phyloP scores from a whole-genome alignment of 2,888 invertebrate genomes.

The Leptodirus hochenwartii region DNA sequence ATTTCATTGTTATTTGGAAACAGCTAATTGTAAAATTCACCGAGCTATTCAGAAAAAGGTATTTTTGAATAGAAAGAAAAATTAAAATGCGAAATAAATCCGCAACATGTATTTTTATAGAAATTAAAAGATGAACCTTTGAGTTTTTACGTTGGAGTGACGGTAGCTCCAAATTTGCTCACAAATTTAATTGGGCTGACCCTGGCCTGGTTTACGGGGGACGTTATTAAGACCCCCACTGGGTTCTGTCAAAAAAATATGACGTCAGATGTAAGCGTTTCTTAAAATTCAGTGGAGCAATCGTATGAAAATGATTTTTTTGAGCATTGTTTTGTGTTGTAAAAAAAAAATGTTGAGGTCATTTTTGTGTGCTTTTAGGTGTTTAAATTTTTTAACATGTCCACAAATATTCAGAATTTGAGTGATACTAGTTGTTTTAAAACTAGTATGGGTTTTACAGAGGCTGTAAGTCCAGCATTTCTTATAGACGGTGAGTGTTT shows the following conservation, averaged over 20 bases:
- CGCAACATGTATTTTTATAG: slow-evolving; percentile 1
- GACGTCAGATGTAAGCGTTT: slow-evolving; percentile 8
- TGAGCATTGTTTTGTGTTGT: no score
- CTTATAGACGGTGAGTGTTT: slow-evolving; percentile 37
- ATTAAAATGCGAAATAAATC: background rate
- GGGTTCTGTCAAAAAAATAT: slow-evolving; percentile 26
- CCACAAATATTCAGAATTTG: slow-evolving; percentile 30
- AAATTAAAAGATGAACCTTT: slow-evolving; percentile 25
- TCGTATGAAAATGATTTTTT: no score
- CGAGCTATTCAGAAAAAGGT: slow-evolving; percentile 28
- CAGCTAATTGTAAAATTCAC: slow-evolving; percentile 51
- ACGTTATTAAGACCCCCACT: slow-evolving; percentile 18
- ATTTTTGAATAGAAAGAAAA: slow-evolving; percentile 7
- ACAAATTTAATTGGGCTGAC: slow-evolving; percentile 40
- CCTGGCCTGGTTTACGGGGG: slow-evolving; percentile 43
- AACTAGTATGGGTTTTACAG: slow-evolving; percentile 53
- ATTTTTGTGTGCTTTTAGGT: slow-evolving; percentile 17
- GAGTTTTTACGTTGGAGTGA: slow-evolving; percentile 44
- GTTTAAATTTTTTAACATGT: slow-evolving; percentile 37
- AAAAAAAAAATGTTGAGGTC: background rate
- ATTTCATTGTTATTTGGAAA: slow-evolving; percentile 56
- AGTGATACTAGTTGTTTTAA: slow-evolving; percentile 49
- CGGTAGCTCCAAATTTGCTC: slow-evolving; percentile 28
- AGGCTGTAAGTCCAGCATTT: slow-evolving; percentile 73
- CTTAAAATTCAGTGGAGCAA: no score